Percentiles rank a stretch among this genome's conserved stretches.
phyloP scores from a whole-genome alignment of 2,797 vertebrate genomes.

The Columba guinea region DNA sequence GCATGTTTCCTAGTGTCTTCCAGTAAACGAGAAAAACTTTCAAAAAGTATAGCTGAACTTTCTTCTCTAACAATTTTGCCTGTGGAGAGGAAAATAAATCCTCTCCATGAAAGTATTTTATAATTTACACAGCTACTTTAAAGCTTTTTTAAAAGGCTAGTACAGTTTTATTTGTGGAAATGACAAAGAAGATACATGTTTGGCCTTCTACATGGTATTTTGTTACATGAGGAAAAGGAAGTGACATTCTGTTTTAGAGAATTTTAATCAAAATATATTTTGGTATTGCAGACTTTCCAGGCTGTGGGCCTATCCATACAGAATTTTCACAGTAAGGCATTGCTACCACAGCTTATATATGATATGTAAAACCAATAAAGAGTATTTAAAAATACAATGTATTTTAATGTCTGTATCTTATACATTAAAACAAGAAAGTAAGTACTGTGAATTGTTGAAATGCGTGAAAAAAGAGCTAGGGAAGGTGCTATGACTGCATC shows the following conservation, averaged over 20 bases:
- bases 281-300: background rate
- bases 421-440: background rate
- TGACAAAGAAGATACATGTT: background rate
- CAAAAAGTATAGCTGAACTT: background rate
- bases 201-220: background rate
- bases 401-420: background rate
- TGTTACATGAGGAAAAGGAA: background rate
- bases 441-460: background rate
- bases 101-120: background rate
- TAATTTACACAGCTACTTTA: background rate
- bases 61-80: background rate
- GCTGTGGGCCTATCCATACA: background rate
- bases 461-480: background rate
- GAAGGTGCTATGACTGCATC: background rate
- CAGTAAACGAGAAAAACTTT: background rate
- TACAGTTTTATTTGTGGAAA: background rate
- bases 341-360: background rate
- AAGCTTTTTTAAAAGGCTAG: background rate
- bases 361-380: background rate
- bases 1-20: background rate
- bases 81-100: background rate
- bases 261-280: background rate
- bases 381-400: background rate
- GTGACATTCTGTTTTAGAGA: background rate
- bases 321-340: background rate